A percentile compares a stretch with the other conserved stretches of the same genome.
phyloP scores from a whole-genome alignment of 2,113 vertebrate species.

The Boulengeromyrus knoepffleri region DNA sequence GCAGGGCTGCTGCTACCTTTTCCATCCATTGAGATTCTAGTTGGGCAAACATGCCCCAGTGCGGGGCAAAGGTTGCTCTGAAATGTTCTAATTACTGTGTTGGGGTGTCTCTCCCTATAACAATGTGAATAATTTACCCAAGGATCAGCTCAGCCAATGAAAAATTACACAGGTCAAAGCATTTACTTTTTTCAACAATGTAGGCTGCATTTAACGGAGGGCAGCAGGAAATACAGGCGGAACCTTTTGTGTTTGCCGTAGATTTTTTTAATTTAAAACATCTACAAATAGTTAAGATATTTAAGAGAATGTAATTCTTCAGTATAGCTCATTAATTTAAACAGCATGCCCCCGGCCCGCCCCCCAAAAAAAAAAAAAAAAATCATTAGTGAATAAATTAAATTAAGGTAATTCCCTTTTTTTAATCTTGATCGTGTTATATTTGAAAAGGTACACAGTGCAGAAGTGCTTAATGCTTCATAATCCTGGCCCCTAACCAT shows the following conservation, averaged over 20 bases:
- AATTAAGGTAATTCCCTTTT: background rate
- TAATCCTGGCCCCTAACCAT: background rate
- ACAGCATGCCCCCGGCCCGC: background rate
- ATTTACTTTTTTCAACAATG: background rate
- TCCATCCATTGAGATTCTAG: conserved; percentile 54
- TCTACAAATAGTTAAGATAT: background rate
- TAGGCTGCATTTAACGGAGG: background rate
- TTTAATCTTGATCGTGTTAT: background rate
- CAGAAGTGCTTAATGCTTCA: background rate
- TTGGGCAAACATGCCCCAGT: conserved; percentile 53
- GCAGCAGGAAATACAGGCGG: background rate
- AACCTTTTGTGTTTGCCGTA: background rate
- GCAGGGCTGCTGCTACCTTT: conserved; percentile 48
- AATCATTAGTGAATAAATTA: background rate
- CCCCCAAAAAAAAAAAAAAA: background rate
- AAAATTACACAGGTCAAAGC: background rate
- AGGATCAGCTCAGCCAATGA: background rate
- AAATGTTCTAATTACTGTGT: background rate
- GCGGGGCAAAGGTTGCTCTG: conserved; percentile 56
- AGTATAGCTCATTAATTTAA: background rate
- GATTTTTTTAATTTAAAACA: background rate
- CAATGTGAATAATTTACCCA: background rate
- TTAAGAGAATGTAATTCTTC: background rate
- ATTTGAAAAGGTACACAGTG: background rate
- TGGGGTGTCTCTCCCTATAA: background rate